Conservation (phyloP, 2,888 invertebrate species). For the Nomada goodeniana region DNA sequence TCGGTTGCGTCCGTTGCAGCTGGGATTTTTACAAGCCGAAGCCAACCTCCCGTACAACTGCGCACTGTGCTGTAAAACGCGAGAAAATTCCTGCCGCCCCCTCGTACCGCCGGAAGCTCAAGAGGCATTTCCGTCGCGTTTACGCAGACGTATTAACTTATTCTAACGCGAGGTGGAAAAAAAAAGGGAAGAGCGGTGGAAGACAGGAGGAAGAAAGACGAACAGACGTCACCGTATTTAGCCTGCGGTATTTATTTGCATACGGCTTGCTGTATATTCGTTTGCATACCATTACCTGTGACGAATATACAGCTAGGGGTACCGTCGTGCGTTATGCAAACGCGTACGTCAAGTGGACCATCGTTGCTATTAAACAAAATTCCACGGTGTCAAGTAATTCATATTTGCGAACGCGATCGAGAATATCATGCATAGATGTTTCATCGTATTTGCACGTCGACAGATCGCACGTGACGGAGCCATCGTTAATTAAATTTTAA, state of each 20-base stretch:
- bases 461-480: background rate
- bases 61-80: constrained; percentile 60
- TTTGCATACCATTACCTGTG: constrained; percentile 61
- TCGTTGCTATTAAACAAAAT: background rate
- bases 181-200: constrained; percentile 23
- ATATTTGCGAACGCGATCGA: constrained; percentile 6
- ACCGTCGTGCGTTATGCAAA: background rate
- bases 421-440: background rate
- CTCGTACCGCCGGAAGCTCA: constrained; percentile 34
- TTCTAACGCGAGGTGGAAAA: constrained; percentile 64
- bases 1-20: constrained; percentile 58
- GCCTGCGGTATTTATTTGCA: constrained; percentile 55
- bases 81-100: constrained; percentile 56
- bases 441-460: background rate
- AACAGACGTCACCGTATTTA: constrained; percentile 50
- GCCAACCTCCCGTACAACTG: constrained; percentile 56
- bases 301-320: constrained; percentile 24
- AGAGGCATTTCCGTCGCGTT: constrained; percentile 66
- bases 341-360: background rate
- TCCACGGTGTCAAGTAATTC: background rate
- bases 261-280: constrained; percentile 51
- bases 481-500: background rate
- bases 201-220: constrained; percentile 26
- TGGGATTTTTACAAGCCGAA: constrained; percentile 63
- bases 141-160: constrained; percentile 73